These are phyloP conservation scores for Pelobates fuscus DNA, from an alignment of 2,113 vertebrate genomes.

Conservation along the genomic window DNA sequence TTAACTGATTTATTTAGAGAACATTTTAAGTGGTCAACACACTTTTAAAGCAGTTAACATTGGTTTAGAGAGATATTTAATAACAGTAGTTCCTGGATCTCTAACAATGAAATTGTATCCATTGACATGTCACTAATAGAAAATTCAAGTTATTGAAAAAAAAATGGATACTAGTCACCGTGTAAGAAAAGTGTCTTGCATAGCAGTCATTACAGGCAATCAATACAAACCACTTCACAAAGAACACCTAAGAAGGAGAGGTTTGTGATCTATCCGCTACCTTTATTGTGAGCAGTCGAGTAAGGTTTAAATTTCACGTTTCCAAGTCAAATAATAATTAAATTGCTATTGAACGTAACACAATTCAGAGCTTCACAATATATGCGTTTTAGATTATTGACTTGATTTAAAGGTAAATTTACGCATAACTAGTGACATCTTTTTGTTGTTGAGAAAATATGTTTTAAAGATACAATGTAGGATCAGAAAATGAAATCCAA, in stretches of 20 bases:
- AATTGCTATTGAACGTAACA: neutral
- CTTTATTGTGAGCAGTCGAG: neutral
- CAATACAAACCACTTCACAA: constrained; percentile 17
- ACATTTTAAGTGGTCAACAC: too few species aligned
- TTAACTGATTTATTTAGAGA: too few species aligned
- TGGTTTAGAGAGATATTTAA: too few species aligned
- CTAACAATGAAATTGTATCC: too few species aligned
- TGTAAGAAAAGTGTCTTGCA: neutral
- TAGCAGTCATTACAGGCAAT: constrained; percentile 7
- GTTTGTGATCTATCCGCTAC: neutral
- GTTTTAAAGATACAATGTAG: too few species aligned
- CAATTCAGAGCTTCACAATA: neutral
- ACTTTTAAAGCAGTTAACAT: too few species aligned
- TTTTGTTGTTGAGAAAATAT: too few species aligned
- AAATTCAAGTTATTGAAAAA: constrained; percentile 1
- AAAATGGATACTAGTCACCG: neutral
- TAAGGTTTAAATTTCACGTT: neutral
- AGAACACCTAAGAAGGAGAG: neutral
- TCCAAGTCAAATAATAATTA: neutral
- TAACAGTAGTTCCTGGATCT: too few species aligned
- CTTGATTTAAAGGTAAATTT: too few species aligned
- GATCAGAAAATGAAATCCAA: too few species aligned
- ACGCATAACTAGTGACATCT: too few species aligned
- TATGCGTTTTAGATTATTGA: too few species aligned
- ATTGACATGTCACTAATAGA: constrained; percentile 6